Percentiles rank a stretch among this genome's conserved stretches.
phyloP scores from a whole-genome alignment of 1,140 invertebrate genomes.

The Wasmannia auropunctata region DNA sequence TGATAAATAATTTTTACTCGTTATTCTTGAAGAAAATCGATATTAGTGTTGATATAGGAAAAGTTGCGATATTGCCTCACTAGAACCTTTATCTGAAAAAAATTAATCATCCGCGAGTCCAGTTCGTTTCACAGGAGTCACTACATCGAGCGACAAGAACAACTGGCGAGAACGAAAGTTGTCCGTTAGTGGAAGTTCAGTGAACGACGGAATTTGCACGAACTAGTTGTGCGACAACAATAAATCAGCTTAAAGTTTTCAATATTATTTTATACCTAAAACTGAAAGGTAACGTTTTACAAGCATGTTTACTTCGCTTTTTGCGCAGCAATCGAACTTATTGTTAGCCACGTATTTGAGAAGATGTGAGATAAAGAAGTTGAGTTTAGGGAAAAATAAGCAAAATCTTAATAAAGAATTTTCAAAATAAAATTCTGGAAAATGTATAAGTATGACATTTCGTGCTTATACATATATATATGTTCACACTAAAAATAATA shows the following conservation, averaged over 20 bases:
- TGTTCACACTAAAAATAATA: neutral
- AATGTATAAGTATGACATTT: neutral
- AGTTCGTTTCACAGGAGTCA: neutral
- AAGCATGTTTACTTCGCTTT: conserved; percentile 27
- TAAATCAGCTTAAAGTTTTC: conserved; percentile 52
- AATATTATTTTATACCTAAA: conserved; percentile 46
- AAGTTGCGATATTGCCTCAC: neutral
- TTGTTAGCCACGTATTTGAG: neutral
- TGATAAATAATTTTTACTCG: neutral
- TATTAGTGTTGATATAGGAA: neutral
- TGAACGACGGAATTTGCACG: conserved; percentile 41
- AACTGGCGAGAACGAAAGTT: conserved; percentile 26
- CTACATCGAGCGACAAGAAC: conserved; percentile 31
- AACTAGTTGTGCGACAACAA: conserved; percentile 34
- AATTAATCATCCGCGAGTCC: conserved; percentile 15
- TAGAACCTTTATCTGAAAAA: conserved; percentile 17
- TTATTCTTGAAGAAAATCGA: neutral
- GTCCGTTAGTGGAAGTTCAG: conserved; percentile 23
- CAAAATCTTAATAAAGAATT: neutral
- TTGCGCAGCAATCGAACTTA: conserved; percentile 3
- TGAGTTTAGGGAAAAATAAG: neutral
- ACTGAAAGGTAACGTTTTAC: neutral
- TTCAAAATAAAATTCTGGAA: neutral
- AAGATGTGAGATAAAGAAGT: neutral
- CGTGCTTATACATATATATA: too few species aligned